These are phyloP conservation scores for Fabriciana adippe DNA, from an alignment of 2,888 invertebrate genomes.

Conservation along the genomic window DNA sequence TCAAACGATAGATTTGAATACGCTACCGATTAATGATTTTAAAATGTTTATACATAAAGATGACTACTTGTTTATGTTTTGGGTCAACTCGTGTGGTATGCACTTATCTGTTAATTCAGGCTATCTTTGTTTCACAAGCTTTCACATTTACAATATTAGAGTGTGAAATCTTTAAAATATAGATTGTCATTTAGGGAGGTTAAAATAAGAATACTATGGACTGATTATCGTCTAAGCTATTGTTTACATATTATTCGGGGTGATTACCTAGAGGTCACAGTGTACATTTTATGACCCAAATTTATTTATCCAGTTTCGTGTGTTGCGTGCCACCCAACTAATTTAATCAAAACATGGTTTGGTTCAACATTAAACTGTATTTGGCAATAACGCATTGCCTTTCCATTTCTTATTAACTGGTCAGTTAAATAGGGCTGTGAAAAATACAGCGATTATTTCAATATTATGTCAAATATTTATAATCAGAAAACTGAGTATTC, in stretches of 20 bases:
- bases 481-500: too few relatives aligned
- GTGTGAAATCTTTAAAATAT: too few relatives aligned
- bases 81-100: too few relatives aligned
- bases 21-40: too few relatives aligned
- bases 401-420: conserved; percentile 20
- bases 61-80: too few relatives aligned
- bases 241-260: conserved; percentile 39
- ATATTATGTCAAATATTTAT: not conserved
- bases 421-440: conserved; percentile 21
- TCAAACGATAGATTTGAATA: too few relatives aligned
- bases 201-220: conserved; percentile 1
- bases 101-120: too few relatives aligned
- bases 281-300: conserved; percentile 61
- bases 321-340: conserved; percentile 74
- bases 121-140: too few relatives aligned
- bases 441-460: too few relatives aligned
- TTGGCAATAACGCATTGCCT: conserved; percentile 65
- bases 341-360: conserved; percentile 78
- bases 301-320: conserved; percentile 59
- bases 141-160: too few relatives aligned
- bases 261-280: conserved; percentile 37
- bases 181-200: too few relatives aligned
- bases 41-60: too few relatives aligned
- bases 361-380: conserved; percentile 73
- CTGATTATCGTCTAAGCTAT: conserved; percentile 35